Evolutionary conservation across 2,888 invertebrate species (phyloP), one percentile per base, ranked within the genome.

Genomic region (Noctua janthina): DNA sequence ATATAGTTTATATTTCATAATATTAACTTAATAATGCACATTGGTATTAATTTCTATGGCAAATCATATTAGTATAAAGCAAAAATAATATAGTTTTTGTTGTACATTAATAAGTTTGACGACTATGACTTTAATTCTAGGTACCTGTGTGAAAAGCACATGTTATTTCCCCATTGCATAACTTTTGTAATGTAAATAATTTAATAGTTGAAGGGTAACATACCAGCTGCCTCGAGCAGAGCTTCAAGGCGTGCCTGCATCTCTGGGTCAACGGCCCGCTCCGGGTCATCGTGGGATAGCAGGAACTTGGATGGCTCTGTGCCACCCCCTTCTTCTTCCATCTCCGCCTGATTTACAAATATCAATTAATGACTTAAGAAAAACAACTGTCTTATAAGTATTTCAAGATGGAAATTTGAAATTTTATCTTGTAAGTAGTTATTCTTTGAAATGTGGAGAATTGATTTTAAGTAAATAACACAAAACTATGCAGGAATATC

Each of bases 161-260:
- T 49, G 56, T 62, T 66, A 17, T 49, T 46, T 54, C 49, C 7
- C 29, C 17, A 62, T 46, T 69, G 23, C n/a, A 72, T 35, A 73
- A 5, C 10, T 72, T 81, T 76, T 72, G 49, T 59, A 73, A 68
- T 49, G 3, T 13, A 29, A 17, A 66, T 29, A 49, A 71, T 67
- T 35, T 39, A 51, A 29, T 62, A 71, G 43, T 54, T 35, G 11
- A 68, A 66, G 17, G 43, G 39, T 66, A 74, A 94, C 95, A 93
- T 83, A 97, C 97, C 98, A 94, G 99, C 99, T 93, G 99, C 99
- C 97, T 99, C 99, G 88, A 99, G 97, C 89, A 99, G 97, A 88
- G 99, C 99, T 97, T 99, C 99, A 83, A 99, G 98, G 91, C 99
- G 97, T 75, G 98, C 99, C 95, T 99, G 99, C 91, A 99, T 99